Conservation (phyloP, 2,113 vertebrate species). For the Gobiocypris rarus region DNA sequence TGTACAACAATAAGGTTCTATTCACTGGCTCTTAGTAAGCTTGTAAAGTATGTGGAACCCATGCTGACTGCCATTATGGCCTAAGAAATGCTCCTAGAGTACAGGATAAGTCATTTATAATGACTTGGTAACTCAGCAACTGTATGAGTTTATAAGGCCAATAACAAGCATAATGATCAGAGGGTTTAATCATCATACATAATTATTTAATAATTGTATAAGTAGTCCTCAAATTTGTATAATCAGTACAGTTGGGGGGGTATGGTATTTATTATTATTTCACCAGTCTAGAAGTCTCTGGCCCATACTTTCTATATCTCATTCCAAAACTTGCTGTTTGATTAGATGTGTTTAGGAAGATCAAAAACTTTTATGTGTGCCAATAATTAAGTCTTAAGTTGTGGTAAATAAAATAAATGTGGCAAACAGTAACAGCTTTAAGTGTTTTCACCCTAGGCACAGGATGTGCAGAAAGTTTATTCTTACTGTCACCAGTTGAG, state of each 20-base stretch:
- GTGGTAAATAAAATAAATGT: background rate
- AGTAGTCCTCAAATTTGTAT: background rate
- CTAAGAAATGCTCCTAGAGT: background rate
- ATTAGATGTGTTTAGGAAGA: background rate
- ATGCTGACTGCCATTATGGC: background rate
- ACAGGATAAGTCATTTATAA: background rate
- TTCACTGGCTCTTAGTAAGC: background rate
- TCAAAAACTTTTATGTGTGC: background rate
- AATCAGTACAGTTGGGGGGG: background rate
- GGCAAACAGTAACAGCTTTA: background rate
- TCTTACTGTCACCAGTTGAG: slow-evolving; percentile 9
- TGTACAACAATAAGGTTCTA: background rate
- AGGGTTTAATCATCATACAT: background rate
- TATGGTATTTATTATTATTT: no score
- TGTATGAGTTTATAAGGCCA: background rate
- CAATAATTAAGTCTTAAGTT: background rate
- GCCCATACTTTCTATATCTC: no score
- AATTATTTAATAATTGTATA: background rate
- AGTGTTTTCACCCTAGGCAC: background rate
- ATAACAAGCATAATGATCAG: background rate
- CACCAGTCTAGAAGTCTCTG: no score
- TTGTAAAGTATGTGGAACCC: background rate
- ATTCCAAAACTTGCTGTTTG: background rate
- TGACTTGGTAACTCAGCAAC: background rate
- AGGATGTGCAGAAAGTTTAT: background rate